Conservation (phyloP, 2,888 invertebrate genomes). For the Andrena marginata region DNA sequence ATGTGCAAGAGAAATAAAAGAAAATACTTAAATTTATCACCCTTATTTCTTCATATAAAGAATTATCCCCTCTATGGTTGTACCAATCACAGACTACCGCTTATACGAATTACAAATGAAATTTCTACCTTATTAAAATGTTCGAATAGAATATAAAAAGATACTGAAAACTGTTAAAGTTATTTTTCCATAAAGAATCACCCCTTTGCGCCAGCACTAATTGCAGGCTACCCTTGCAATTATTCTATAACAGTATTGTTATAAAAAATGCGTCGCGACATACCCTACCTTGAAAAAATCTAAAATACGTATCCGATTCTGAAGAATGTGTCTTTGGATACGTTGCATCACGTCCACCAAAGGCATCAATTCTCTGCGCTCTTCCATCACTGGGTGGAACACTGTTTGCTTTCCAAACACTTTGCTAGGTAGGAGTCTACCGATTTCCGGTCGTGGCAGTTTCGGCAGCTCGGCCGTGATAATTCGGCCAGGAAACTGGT, state of each 20-base stretch:
- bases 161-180: too few relatives aligned
- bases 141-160: too few relatives aligned
- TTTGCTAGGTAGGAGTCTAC: conserved; percentile 85
- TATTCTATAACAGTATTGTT: not conserved
- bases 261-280: not conserved
- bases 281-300: conserved; percentile 89
- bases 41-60: too few relatives aligned
- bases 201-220: too few relatives aligned
- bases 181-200: too few relatives aligned
- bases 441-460: conserved; percentile 89
- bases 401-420: conserved; percentile 86
- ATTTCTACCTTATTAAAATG: too few relatives aligned
- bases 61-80: too few relatives aligned
- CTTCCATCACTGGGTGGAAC: conserved; percentile 88
- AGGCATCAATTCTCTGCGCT: conserved; percentile 85
- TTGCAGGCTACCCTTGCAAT: too few relatives aligned
- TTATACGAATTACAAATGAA: too few relatives aligned
- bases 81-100: too few relatives aligned
- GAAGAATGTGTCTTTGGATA: conserved; percentile 89
- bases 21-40: too few relatives aligned
- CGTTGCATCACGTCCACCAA: conserved; percentile 87
- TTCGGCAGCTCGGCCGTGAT: conserved; percentile 90
- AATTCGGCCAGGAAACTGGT: conserved; percentile 88
- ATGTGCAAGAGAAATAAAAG: too few relatives aligned
- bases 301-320: conserved; percentile 88